phyloP scores from a whole-genome alignment of 2,888 invertebrate genomes.

The Leuctra nigra region DNA sequence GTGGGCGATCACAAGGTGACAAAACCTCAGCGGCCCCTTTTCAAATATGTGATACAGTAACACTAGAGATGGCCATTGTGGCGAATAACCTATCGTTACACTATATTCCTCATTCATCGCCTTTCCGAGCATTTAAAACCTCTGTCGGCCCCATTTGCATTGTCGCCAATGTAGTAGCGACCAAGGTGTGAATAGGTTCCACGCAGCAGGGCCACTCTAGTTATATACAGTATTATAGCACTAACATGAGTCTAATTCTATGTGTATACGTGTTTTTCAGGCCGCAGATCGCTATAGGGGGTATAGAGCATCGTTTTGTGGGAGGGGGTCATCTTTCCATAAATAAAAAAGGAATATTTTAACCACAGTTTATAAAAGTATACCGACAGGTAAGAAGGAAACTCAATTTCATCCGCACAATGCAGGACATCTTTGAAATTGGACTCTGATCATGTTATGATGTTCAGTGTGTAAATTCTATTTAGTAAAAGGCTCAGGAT shows the following conservation, averaged over 20 bases:
- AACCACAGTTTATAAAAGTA: background rate
- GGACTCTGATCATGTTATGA: conserved; percentile 19
- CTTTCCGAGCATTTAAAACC: conserved; percentile 3
- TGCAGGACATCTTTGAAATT: conserved; percentile 23
- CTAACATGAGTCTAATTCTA: background rate
- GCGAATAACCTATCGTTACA: background rate
- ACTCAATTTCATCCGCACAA: conserved; percentile 23
- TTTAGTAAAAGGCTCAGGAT: conserved; percentile 4
- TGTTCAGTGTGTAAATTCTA: conserved; percentile 3
- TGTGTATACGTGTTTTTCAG: conserved; percentile 5
- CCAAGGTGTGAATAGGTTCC: background rate
- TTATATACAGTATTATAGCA: background rate
- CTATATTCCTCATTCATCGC: background rate
- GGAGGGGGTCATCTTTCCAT: background rate
- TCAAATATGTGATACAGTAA: conserved; percentile 21
- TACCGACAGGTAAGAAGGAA: background rate
- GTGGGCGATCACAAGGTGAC: background rate
- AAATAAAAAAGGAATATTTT: background rate
- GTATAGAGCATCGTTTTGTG: background rate
- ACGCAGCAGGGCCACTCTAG: background rate
- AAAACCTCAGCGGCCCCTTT: conserved; percentile 13
- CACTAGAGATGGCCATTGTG: conserved; percentile 17
- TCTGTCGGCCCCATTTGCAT: background rate
- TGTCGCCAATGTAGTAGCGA: background rate
- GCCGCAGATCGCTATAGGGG: background rate